These are phyloP conservation scores for Calliscelio sp. DNA, from an alignment of 2,888 invertebrate genomes.

Conservation along the genomic window DNA sequence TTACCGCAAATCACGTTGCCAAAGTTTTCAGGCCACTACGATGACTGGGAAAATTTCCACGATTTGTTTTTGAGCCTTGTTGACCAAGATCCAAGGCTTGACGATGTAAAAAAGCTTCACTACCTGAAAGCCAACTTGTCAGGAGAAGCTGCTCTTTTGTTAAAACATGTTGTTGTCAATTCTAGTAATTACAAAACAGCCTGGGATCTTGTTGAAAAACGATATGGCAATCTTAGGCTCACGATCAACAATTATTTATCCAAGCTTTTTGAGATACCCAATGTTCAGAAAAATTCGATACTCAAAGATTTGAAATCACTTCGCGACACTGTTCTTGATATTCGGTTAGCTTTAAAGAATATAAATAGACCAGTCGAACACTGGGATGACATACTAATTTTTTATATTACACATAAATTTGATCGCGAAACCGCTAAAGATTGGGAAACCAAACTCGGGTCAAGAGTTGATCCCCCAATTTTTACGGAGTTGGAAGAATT, in stretches of 20 bases:
- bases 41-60: slow-evolving; percentile 13
- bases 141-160: slow-evolving; percentile 7
- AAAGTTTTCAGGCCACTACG: slow-evolving; percentile 10
- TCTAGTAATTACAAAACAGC: slow-evolving; percentile 11
- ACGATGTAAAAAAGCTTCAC: not conserved
- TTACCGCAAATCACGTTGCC: slow-evolving; percentile 12
- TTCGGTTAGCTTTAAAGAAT: not conserved
- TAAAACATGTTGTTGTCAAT: not conserved
- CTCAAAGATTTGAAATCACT: slow-evolving; percentile 7
- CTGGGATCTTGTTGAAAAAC: slow-evolving; percentile 17
- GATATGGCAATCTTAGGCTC: not conserved
- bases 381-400: slow-evolving; percentile 22
- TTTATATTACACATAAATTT: slow-evolving; percentile 3
- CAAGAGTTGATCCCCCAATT: not conserved
- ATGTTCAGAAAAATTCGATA: not conserved
- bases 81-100: not conserved
- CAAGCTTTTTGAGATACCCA: not conserved
- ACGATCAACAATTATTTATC: not conserved
- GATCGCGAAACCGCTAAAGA: slow-evolving; percentile 2
- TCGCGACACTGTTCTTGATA: not conserved
- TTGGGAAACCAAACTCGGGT: slow-evolving; percentile 6
- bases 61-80: slow-evolving; percentile 16
- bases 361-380: slow-evolving; percentile 2
- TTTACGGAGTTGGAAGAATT: slow-evolving; percentile 31
- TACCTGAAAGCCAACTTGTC: slow-evolving; percentile 3